Evolutionary conservation across 2,888 invertebrate genomes (phyloP).

Genomic region (Resseliella maxima): DNA sequence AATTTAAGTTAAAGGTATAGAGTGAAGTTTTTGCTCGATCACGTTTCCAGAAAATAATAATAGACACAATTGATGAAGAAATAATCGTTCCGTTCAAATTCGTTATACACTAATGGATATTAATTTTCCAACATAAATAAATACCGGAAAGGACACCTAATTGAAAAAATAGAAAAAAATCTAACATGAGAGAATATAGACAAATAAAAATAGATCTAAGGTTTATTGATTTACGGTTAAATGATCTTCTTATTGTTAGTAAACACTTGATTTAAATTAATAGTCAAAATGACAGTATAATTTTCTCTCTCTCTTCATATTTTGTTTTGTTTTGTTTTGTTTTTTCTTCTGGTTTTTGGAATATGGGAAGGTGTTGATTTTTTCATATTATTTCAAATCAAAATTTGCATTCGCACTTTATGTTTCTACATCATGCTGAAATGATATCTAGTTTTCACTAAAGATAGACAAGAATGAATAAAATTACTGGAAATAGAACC

Average conservation of each 20-base stretch:
- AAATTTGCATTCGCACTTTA: background rate
- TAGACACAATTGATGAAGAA: background rate
- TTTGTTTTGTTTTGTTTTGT: too few species aligned
- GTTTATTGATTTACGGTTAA: slow-evolving; percentile 39
- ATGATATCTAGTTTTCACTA: background rate
- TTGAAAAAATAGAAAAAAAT: background rate
- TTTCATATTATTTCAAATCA: background rate
- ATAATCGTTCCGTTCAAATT: background rate
- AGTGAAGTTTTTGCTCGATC: background rate
- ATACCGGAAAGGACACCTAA: background rate
- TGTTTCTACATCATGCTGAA: background rate
- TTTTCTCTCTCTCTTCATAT: background rate
- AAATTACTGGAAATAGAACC: background rate
- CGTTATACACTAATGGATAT: background rate
- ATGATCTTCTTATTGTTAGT: slow-evolving; percentile 54
- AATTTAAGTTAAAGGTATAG: background rate
- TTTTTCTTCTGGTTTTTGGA: background rate
- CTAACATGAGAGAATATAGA: slow-evolving; percentile 48
- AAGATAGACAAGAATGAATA: background rate
- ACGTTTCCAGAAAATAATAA: background rate
- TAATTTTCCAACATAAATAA: slow-evolving; percentile 19
- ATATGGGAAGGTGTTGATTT: slow-evolving; percentile 14
- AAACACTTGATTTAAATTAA: background rate
- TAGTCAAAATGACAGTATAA: background rate
- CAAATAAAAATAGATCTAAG: slow-evolving; percentile 38